These are phyloP conservation scores for Saccopteryx bilineata DNA, from an alignment of 2,113 vertebrate genomes.

Conservation along the genomic window DNA sequence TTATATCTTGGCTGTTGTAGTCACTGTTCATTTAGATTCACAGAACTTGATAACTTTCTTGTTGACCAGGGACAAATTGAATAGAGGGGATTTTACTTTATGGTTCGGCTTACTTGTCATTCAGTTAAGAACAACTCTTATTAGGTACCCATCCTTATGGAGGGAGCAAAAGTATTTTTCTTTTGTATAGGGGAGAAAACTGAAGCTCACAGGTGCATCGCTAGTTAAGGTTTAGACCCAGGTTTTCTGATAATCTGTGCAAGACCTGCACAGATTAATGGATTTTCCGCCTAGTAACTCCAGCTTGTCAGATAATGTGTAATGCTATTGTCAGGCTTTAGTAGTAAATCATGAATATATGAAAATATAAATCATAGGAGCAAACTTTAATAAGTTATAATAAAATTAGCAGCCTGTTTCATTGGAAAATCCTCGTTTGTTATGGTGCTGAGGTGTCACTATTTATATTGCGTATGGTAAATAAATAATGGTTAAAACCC, in stretches of 20 bases:
- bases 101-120: not conserved
- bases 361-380: not conserved
- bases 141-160: not conserved
- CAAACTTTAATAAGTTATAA: constrained; percentile 22
- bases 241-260: constrained; percentile 17
- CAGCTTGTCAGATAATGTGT: not conserved
- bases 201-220: not conserved
- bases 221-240: not conserved
- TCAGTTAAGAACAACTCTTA: constrained; percentile 14
- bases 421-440: not conserved
- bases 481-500: constrained; percentile 7
- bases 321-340: not conserved
- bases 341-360: not conserved
- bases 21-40: not conserved
- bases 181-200: not conserved
- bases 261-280: not conserved
- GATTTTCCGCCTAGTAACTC: not conserved
- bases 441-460: not conserved
- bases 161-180: not conserved
- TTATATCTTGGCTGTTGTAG: not conserved
- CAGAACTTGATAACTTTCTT: not conserved
- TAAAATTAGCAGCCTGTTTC: constrained; percentile 3
- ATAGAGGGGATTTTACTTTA: not conserved
- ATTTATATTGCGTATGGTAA: not conserved
- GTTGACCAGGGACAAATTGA: not conserved